phyloP scores from a whole-genome alignment of 2,797 vertebrate species.

The Malacoctenus gilli region DNA sequence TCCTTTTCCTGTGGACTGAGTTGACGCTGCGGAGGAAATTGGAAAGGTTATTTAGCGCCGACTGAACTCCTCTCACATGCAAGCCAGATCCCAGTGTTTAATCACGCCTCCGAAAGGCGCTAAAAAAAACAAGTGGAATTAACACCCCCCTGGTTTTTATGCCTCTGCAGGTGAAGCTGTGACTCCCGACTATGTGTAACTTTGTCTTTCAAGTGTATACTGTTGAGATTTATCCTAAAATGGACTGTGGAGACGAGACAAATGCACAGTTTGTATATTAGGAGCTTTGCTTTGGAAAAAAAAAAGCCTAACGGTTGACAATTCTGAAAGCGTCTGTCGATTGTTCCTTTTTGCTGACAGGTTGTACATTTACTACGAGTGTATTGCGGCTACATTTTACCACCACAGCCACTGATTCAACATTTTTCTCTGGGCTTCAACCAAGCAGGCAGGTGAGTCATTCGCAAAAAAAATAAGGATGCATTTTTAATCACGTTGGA shows the following conservation, averaged over 20 bases:
- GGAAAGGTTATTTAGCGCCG: neutral
- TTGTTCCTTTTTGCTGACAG: conserved; percentile 8
- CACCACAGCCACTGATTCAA: neutral
- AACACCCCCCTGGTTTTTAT: too few species aligned
- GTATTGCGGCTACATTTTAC: neutral
- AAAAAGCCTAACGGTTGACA: too few species aligned
- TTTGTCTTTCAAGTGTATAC: too few species aligned
- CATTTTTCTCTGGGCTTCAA: conserved; percentile 12
- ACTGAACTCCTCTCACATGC: too few species aligned
- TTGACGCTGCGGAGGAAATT: neutral
- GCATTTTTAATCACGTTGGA: conserved; percentile 5
- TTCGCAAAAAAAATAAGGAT: neutral
- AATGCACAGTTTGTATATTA: too few species aligned
- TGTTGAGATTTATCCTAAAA: too few species aligned
- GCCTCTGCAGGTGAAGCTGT: too few species aligned
- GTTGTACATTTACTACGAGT: conserved; percentile 13
- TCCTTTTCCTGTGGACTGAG: too few species aligned
- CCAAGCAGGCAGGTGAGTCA: conserved; percentile 6
- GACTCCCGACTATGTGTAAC: too few species aligned
- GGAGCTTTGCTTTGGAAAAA: too few species aligned
- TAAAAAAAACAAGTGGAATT: neutral
- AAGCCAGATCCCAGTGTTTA: conserved; percentile 2
- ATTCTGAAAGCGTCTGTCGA: too few species aligned
- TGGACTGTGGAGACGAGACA: too few species aligned
- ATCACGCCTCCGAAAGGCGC: neutral